Percentiles rank a stretch among this genome's conserved stretches.
Conservation (phyloP, 2,888 invertebrate species). For the Petrolisthes cinctipes region DNA sequence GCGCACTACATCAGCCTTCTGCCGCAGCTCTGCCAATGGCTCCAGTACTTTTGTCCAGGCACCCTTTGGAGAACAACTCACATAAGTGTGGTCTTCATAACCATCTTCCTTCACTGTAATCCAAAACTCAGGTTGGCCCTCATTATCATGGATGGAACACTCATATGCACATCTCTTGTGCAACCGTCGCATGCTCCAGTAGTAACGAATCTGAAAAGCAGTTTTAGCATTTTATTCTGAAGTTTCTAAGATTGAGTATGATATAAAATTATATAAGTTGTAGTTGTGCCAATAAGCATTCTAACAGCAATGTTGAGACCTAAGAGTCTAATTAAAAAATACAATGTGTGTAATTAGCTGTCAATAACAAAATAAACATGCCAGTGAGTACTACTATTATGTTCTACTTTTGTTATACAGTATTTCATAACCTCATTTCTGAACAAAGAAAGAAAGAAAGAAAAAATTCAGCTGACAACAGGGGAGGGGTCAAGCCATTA, state of each 20-base stretch:
- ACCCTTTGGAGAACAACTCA: constrained; percentile 74
- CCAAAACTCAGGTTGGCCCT: constrained; percentile 89
- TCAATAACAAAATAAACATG: neutral
- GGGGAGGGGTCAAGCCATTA: no score
- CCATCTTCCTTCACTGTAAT: constrained; percentile 83
- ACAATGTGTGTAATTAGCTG: neutral
- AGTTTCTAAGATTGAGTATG: no score
- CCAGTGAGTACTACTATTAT: no score
- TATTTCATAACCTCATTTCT: no score
- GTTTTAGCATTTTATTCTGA: no score
- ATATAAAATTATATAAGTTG: no score
- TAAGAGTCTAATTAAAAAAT: neutral
- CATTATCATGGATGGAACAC: constrained; percentile 91
- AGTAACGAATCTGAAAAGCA: constrained; percentile 81
- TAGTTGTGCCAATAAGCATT: no score
- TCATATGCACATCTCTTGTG: constrained; percentile 93
- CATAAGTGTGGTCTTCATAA: constrained; percentile 78
- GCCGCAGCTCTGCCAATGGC: constrained; percentile 82
- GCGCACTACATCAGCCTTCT: constrained; percentile 80
- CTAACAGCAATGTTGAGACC: no score
- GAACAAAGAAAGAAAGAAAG: no score
- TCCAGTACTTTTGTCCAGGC: constrained; percentile 90
- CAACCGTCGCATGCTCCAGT: constrained; percentile 92
- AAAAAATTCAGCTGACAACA: no score
- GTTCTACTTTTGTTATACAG: no score